Evolutionary conservation across 2,113 vertebrate species (phyloP).

Genomic region (Scomber japonicus): DNA sequence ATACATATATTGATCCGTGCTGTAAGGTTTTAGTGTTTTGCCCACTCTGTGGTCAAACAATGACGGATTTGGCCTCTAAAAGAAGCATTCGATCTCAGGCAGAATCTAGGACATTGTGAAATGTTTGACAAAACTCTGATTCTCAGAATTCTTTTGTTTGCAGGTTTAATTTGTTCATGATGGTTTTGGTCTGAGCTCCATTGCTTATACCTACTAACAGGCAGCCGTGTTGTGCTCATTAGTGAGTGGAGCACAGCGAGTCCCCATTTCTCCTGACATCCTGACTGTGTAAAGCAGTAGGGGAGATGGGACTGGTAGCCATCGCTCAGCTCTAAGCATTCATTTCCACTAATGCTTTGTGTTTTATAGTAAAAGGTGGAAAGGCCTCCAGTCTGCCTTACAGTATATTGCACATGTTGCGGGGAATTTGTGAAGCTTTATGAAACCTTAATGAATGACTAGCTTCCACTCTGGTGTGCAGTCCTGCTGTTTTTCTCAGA

Average conservation of each 20-base stretch:
- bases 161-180: conserved; percentile 48
- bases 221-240: conserved; percentile 72
- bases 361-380: conserved; percentile 72
- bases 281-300: conserved; percentile 78
- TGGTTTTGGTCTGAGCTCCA: conserved; percentile 47
- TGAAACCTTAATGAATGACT: conserved; percentile 53
- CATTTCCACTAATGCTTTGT: conserved; percentile 59
- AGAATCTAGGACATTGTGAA: conserved; percentile 23
- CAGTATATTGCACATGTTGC: conserved; percentile 38
- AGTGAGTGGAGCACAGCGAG: conserved; percentile 54
- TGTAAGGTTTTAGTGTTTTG: conserved; percentile 9
- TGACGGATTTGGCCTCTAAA: background rate
- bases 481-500: conserved; percentile 61
- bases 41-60: background rate
- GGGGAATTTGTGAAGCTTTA: conserved; percentile 45
- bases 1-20: background rate
- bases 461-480: conserved; percentile 30
- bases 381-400: conserved; percentile 57
- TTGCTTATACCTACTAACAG: conserved; percentile 65
- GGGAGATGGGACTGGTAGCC: conserved; percentile 59
- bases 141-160: conserved; percentile 54
- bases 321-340: conserved; percentile 56
- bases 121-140: conserved; percentile 54
- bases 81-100: conserved; percentile 1
- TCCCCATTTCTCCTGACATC: conserved; percentile 61